Conservation (phyloP, 2,797 vertebrate genomes). For the Glyptemys insculpta region DNA sequence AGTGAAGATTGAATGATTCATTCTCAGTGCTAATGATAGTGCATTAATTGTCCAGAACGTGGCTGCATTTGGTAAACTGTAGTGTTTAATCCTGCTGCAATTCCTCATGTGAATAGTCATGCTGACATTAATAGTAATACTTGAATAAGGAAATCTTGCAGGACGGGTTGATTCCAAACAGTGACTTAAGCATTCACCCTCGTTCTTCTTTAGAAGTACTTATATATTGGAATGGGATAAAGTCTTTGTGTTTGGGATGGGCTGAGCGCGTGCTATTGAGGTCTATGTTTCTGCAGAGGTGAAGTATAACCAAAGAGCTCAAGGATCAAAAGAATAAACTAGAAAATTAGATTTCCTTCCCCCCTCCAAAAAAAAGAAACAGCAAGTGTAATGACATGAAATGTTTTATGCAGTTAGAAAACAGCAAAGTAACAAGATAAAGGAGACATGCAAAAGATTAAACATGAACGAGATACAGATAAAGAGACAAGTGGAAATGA, state of each 20-base stretch:
- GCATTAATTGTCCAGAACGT: accelerated
- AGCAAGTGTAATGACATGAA: neutral
- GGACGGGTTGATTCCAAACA: neutral
- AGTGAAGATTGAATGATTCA: neutral
- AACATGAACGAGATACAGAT: neutral
- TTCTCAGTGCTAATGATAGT: neutral
- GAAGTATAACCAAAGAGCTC: neutral
- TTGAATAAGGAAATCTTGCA: neutral
- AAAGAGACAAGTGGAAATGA: conserved; percentile 3
- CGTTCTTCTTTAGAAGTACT: neutral
- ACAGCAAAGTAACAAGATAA: neutral
- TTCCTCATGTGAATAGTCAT: accelerated
- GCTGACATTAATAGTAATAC: neutral
- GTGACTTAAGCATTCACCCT: accelerated
- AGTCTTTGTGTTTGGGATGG: neutral
- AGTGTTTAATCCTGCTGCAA: neutral
- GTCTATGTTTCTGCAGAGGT: neutral
- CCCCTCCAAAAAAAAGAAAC: neutral
- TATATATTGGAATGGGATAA: neutral
- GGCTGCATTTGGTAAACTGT: neutral
- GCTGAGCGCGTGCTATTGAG: neutral
- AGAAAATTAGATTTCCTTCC: neutral
- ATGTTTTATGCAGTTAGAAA: neutral
- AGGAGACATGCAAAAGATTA: neutral
- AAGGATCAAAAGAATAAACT: neutral